Percentiles rank a stretch among this genome's conserved stretches.
These are phyloP conservation scores for Crossaster papposus DNA, from an alignment of 53 echinoderm and acorn worm genomes.

Conservation along the genomic window DNA sequence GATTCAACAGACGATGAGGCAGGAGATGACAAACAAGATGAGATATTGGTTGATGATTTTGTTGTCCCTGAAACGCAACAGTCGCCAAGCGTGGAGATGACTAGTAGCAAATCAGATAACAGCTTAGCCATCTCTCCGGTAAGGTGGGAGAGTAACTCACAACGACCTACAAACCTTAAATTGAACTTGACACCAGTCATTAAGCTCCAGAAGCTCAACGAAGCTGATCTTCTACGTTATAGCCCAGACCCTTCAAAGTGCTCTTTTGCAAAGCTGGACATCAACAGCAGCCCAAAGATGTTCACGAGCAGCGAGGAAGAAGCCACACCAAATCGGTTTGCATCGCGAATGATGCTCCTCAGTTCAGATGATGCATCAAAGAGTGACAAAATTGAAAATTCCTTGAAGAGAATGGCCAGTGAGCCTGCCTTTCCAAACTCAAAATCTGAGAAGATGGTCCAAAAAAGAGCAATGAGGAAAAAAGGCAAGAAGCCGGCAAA, in stretches of 20 bases:
- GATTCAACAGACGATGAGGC: slow-evolving; percentile 46
- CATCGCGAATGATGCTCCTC: slow-evolving; percentile 65
- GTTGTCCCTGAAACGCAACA: slow-evolving; percentile 52
- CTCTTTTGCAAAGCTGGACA: slow-evolving; percentile 58
- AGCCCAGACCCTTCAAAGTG: slow-evolving; percentile 60
- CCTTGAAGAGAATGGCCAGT: background rate
- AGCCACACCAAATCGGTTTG: slow-evolving; percentile 33
- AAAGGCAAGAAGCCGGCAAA: slow-evolving; percentile 14
- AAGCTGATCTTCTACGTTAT: slow-evolving; percentile 56
- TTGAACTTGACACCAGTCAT: slow-evolving; percentile 78
- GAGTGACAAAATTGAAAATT: background rate
- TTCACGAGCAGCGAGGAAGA: slow-evolving; percentile 56
- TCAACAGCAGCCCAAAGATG: slow-evolving; percentile 68
- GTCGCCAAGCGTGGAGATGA: background rate
- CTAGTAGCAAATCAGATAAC: background rate
- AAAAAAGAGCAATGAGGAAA: background rate
- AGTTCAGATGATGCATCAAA: slow-evolving; percentile 66
- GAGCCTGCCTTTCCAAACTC: background rate
- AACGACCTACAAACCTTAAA: slow-evolving; percentile 4
- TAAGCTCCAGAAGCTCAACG: slow-evolving; percentile 73
- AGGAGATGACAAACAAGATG: slow-evolving; percentile 22
- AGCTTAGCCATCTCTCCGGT: slow-evolving; percentile 34
- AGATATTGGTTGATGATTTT: slow-evolving; percentile 8
- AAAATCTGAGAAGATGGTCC: slow-evolving; percentile 16
- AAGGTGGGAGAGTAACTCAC: background rate